Conservation (phyloP, 2,113 vertebrate species). For the Acrocephalus arundinaceus region DNA sequence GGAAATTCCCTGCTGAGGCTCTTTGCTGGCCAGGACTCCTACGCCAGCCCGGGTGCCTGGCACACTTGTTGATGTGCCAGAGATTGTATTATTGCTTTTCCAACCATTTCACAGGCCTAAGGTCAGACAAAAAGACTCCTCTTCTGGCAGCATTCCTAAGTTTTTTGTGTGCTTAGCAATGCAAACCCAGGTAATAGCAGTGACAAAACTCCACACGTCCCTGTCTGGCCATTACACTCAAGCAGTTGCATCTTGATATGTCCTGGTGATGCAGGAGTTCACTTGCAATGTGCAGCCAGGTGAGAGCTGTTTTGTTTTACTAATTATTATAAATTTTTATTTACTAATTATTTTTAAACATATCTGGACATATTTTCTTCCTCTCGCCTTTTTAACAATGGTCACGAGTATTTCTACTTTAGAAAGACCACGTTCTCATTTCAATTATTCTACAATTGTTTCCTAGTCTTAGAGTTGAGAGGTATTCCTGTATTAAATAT, state of each 20-base stretch:
- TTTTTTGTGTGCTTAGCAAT: neutral
- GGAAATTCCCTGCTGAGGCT: neutral
- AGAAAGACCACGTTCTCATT: neutral
- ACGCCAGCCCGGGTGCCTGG: neutral
- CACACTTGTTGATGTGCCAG: neutral
- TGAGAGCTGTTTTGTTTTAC: neutral
- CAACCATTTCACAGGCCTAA: neutral
- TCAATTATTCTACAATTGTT: neutral
- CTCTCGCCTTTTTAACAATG: neutral
- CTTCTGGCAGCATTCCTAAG: neutral
- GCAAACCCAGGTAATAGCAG: neutral
- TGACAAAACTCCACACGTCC: fast-evolving
- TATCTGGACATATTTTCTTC: neutral
- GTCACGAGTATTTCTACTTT: neutral
- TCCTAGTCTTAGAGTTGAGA: neutral
- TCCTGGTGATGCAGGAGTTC: neutral
- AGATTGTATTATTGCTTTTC: neutral
- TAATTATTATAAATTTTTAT: neutral
- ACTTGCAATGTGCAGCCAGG: neutral
- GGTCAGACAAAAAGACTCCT: neutral
- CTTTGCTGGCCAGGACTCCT: neutral
- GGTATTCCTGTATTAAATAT: neutral
- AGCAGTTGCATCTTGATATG: fast-evolving
- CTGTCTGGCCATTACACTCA: neutral
- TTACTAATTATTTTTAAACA: neutral